Conservation (phyloP, 2,113 vertebrate species). For the Henicopernis longicauda region DNA sequence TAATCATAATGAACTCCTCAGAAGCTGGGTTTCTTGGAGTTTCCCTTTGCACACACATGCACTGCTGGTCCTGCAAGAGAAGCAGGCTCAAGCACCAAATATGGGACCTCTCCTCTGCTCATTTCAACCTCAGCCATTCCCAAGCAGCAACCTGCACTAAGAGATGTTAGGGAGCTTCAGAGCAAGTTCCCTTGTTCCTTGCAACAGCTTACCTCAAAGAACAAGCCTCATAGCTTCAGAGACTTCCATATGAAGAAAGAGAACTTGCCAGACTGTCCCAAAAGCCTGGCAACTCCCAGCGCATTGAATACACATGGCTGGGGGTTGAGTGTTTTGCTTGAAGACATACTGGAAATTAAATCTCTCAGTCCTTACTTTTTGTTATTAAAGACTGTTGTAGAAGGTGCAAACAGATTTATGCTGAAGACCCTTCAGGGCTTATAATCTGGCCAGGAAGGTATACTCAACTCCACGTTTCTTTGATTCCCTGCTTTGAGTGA, state of each 20-base stretch:
- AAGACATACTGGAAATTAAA: neutral
- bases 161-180: neutral
- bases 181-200: neutral
- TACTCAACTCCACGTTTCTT: neutral
- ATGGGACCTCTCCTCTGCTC: accelerated
- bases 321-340: neutral
- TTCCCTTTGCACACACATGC: neutral
- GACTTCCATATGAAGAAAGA: neutral
- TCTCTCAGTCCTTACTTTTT: neutral
- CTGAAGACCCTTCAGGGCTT: neutral
- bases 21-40: neutral
- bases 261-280: neutral
- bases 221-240: neutral
- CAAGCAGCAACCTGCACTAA: neutral
- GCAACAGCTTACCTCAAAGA: neutral
- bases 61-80: neutral
- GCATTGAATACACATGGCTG: accelerated
- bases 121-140: neutral
- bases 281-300: neutral
- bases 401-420: neutral
- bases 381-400: neutral
- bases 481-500: neutral
- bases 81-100: neutral
- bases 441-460: neutral
- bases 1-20: neutral